Evolutionary conservation across 2,888 invertebrate species (phyloP), one percentile per base, ranked within the genome.

Genomic region (Cancer borealis): DNA sequence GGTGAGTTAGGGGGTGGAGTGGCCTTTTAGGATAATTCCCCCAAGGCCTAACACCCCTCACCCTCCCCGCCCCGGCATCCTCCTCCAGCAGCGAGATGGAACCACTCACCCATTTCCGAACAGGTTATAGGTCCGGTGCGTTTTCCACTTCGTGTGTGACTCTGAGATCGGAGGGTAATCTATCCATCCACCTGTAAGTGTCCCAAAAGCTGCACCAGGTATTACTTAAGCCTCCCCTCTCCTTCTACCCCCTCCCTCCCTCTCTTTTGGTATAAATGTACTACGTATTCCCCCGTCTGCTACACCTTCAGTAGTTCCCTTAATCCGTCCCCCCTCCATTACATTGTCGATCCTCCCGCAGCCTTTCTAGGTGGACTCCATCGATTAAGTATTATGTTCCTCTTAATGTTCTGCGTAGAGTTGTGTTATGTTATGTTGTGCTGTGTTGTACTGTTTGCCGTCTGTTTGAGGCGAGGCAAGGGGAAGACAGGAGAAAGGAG

Each of bases 21-120:
- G 60, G 45, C 91, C 91, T 91, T 91, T 91, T 91, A 91, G 60
- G 91, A 66, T 91, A 91, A 91, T 91, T 91, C 91, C 91, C 91
- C 60, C 46, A 91, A 91, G 91, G 91, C 91, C 66, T 91, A 90
- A 54, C 89, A n/a, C 89, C 54, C 91, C 90, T 54, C 26, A 26
- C 47, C 88, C 49, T 46, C 49, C 14, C n/a, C 45, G 6, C 46
- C 26, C 88, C 46, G 21, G 6, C 73, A 5, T 79, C 79, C 30
- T 79, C 79, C 30, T 79, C 79, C 79, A 30, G 79, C 79, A 79
- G 79, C 79, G 26, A 79, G 79, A 79, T 79, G 79, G 79, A 79
- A 30, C 12, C 79, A 79, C 79, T 79, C 79, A 79, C 30, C 79
- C 79, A 79, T 30, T 79, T 30, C 79, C 10, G 26, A 26, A 79